Evolutionary conservation across 2,797 vertebrate genomes (phyloP).

Genomic region (Halcyon smyrnensis): DNA sequence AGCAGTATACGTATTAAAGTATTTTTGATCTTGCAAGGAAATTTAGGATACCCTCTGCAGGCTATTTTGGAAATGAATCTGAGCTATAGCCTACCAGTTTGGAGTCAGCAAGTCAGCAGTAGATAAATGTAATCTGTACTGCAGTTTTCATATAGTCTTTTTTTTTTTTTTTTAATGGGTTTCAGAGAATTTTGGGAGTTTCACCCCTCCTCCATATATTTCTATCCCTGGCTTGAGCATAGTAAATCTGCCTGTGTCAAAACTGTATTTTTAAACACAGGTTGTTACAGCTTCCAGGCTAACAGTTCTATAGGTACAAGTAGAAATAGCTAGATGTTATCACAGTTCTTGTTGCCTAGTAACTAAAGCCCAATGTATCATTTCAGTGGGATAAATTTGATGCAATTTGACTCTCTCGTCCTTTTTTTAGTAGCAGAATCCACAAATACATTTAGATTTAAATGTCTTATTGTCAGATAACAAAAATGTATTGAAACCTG

Average conservation of each 20-base stretch:
- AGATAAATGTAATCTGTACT: neutral
- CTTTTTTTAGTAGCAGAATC: neutral
- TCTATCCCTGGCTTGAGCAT: neutral
- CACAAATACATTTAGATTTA: neutral
- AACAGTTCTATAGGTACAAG: neutral
- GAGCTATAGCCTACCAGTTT: neutral
- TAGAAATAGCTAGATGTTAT: conserved; percentile 2
- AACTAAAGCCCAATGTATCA: conserved; percentile 1
- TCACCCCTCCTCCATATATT: neutral
- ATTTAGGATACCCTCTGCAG: conserved; percentile 54
- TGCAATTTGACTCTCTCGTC: neutral
- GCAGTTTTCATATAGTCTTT: neutral
- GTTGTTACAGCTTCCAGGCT: neutral
- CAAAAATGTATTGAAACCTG: neutral
- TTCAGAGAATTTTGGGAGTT: neutral
- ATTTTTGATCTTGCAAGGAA: neutral
- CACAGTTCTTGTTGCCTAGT: conserved; percentile 43
- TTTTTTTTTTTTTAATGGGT: neutral
- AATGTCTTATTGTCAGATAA: neutral
- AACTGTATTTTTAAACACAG: neutral
- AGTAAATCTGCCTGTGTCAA: neutral
- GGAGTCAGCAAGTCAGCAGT: neutral
- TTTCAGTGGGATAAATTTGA: neutral
- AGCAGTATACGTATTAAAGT: neutral
- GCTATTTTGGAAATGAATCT: conserved; percentile 9